Base-by-base conservation (phyloP, 1,140 invertebrate genomes). In the Drosophila ficusphila region DNA sequence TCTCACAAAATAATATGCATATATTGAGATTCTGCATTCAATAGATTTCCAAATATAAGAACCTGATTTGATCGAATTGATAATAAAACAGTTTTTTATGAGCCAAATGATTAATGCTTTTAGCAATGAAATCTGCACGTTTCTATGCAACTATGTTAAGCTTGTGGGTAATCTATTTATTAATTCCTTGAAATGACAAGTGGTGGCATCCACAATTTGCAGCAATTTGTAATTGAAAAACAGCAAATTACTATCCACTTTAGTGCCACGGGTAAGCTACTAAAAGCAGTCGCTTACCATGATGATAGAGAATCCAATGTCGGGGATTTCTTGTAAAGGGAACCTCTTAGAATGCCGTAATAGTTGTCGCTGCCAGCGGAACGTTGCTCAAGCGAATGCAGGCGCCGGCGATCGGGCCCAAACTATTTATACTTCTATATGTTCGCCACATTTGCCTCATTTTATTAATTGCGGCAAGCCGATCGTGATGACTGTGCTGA, bases 341-440 rank as follows among this genome's bases (percentile, higher is more conserved):
- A 54, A 51, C 12, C 49, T 52, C 38, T 36, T 8, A 69, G 82
- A 88, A 62, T 71, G 19, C 19, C 52, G 61, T 68, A 57, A 39
- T 44, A 27, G 56, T 76, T 74, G 52, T 76, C 51, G 76, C 57
- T 85, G 54, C 72, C 60, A 64, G 68, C 68, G 65, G 47, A 42
- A 65, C 74, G 76, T 73, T 58, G 44, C 77, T 74, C 52, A 36
- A 56, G 41, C 77, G 82, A 86, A 86, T 86, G 82, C 82, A 86
- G 58, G 58, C 82, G 65, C 56, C 51, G 62, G 74, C 74, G 64
- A 21, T 41, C 36, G 53, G 51, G 68, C 69, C 41, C 68, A 69
- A 78, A 88, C 82, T 86, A 86, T 86, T 86, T 86, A 86, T 86
- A 86, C 82, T 81, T 86, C 78, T 88, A 88, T 56, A 89, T 79